Evolutionary conservation across 2,888 invertebrate species (phyloP).

Genomic region (Ormyrus pomaceus): DNA sequence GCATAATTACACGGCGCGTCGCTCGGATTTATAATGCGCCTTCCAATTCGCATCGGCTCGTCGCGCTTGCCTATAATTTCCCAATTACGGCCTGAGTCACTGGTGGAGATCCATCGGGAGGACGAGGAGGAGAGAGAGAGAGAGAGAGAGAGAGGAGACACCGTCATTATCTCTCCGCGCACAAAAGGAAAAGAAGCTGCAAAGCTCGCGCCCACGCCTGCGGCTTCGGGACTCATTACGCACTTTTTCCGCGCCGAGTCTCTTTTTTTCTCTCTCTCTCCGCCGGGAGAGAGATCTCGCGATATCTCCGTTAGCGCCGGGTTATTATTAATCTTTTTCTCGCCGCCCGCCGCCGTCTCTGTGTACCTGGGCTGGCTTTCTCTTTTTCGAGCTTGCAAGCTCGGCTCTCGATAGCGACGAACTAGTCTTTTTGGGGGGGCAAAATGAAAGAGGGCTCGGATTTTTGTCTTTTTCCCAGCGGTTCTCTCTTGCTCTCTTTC

Average conservation of each 20-base stretch:
- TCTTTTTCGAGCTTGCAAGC: neutral
- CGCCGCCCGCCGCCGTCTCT: neutral
- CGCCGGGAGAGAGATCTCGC: neutral
- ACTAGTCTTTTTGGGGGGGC: too few species aligned
- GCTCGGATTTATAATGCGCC: constrained; percentile 19
- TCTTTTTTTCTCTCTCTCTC: neutral
- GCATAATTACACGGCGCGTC: constrained; percentile 39
- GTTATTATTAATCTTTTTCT: constrained; percentile 43
- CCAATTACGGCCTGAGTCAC: constrained; percentile 63
- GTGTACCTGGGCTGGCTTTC: constrained; percentile 7
- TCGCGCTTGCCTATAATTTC: constrained; percentile 55
- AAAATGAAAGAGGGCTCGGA: too few species aligned
- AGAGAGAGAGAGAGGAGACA: neutral
- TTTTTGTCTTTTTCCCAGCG: neutral
- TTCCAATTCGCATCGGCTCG: constrained; percentile 19
- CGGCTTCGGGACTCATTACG: constrained; percentile 40
- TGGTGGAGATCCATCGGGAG: constrained; percentile 10
- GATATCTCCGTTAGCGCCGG: neutral
- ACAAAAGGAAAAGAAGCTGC: neutral
- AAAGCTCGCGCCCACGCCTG: constrained; percentile 26
- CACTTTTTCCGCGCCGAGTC: constrained; percentile 1
- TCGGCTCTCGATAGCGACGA: too few species aligned
- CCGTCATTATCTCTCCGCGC: constrained; percentile 22
- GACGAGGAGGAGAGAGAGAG: neutral
- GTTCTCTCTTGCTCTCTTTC: neutral